These are phyloP conservation scores for Cephus pygmeus DNA, from an alignment of 2,888 invertebrate genomes.

Conservation along the genomic window DNA sequence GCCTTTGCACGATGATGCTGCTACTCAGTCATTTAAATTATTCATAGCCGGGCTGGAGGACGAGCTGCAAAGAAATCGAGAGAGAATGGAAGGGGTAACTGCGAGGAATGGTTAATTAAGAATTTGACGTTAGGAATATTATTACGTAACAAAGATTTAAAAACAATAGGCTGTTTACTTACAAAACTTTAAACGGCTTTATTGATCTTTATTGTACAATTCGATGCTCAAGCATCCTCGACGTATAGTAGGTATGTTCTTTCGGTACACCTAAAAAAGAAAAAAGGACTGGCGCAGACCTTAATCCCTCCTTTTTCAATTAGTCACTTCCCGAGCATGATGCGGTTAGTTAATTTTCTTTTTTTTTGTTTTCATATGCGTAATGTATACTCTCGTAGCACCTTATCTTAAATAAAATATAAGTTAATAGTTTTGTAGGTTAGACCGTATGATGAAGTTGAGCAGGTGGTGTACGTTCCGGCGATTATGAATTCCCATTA, in stretches of 20 bases:
- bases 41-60: too few relatives aligned
- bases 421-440: conserved; percentile 25
- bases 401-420: conserved; percentile 40
- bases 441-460: conserved; percentile 16
- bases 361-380: conserved; percentile 10
- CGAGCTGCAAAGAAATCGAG: too few relatives aligned
- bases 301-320: conserved; percentile 8
- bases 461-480: conserved; percentile 16
- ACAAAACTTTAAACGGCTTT: conserved; percentile 34
- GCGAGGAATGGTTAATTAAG: too few relatives aligned
- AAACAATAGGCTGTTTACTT: conserved; percentile 12
- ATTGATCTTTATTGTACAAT: conserved; percentile 45
- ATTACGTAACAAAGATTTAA: too few relatives aligned
- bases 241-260: conserved; percentile 6
- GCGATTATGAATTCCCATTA: conserved; percentile 55
- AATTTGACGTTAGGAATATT: too few relatives aligned
- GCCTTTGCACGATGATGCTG: too few relatives aligned
- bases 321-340: conserved; percentile 20
- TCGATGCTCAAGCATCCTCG: conserved; percentile 13
- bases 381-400: conserved; percentile 43
- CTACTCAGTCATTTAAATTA: too few relatives aligned
- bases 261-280: conserved; percentile 1
- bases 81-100: too few relatives aligned
- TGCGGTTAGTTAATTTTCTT: conserved; percentile 10
- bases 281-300: conserved; percentile 20